Base-by-base conservation (phyloP, 2,888 invertebrate genomes). In the Congeria kusceri region DNA sequence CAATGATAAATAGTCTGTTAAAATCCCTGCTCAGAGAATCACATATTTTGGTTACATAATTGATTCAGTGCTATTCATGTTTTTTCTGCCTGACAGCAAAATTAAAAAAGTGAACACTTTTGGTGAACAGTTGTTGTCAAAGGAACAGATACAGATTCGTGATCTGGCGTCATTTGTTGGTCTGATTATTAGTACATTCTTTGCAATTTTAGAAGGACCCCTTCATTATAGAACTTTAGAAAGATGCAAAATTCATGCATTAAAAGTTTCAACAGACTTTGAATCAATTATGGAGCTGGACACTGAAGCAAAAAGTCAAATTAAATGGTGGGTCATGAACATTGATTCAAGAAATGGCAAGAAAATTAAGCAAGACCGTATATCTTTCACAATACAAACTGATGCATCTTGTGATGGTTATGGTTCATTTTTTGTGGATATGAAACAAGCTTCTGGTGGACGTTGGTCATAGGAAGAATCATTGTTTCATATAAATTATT, bases 291-390 rank as follows among this genome's bases (percentile, higher is more conserved):
- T 63, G 49, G 15, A 20, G 23, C 27, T 70, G 11, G 29, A 25
- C 20, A 28, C 29, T 25, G 3, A 0, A 25, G 25, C 47, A 11
- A 62, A 39, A 62, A 0, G n/a, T 28, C 29, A 62, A 70, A 63
- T 70, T 62, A 9, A 23, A 61, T 59, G 25, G 67, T 57, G 49
- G 27, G 20, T 15, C 23, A 25, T 28, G 15, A 67, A 67, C 39
- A n/a, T 74, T 7, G 15, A n/a, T 5, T 25, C 3, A 23, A 66
- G 67, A 58, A 77, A 77, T 77, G 67, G 77, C 1, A 77, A 72
- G 46, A 46, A 56, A 28, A 67, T 77, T 4, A 53, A 67, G 67
- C 67, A 59, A 32, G 49, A 67, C 18, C 44, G n/a, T 29, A 25
- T 66, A 62, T 49, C 67, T 20, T 28, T 69, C 11, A 57, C 28